Evolutionary conservation across 2,797 vertebrate species (phyloP), one percentile per base, ranked within the genome.

Genomic region (Acrossocheilus wenchowensis): DNA sequence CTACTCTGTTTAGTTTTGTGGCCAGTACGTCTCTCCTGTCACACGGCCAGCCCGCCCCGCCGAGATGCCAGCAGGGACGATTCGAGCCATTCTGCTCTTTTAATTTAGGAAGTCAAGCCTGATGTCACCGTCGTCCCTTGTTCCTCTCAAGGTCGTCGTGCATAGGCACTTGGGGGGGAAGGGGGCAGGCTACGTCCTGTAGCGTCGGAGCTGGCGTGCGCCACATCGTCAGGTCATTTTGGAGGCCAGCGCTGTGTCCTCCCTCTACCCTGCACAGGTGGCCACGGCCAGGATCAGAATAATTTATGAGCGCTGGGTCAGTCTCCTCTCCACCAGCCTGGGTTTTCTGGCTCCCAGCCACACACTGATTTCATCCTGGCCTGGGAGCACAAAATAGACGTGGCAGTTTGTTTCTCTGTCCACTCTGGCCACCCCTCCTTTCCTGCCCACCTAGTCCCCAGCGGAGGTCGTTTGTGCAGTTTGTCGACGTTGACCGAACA

Each of bases 261-360:
- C 83, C 36, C 81, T 43, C 78, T 78, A 86, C 85, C 85, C 81
- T 54, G 89, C 89, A 90, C 91, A 92, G 91, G 91, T 92, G 91
- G 91, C 74, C 82, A 26, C n/a, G 85, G 83, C 88, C 85, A 87
- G 82, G 82, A 84, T 81, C 48, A 30, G 89, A 92, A 90, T 92
- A 89, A 92, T 91, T 91, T 89, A 92, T 90, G 90, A 91, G 88
- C 86, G 34, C 81, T 89, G 87, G 89, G 86, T 89, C 91, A 74
- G 85, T 80, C 87, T 87, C 60, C 81, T 54, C 80, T 85, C 83
- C 81, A 73, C 81, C 83, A 86, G 88, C 87, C 88, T 84, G 86
- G 81, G 80, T 82, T 87, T 57, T 75, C 83, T 90, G 90, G 85
- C 88, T 87, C 5, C 26, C 81, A 82, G 90, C 91, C 90, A 89